Percentiles rank a stretch among this genome's conserved stretches.
Evolutionary conservation across 2,888 invertebrate genomes (phyloP).

Genomic region (Eristalis tenax): DNA sequence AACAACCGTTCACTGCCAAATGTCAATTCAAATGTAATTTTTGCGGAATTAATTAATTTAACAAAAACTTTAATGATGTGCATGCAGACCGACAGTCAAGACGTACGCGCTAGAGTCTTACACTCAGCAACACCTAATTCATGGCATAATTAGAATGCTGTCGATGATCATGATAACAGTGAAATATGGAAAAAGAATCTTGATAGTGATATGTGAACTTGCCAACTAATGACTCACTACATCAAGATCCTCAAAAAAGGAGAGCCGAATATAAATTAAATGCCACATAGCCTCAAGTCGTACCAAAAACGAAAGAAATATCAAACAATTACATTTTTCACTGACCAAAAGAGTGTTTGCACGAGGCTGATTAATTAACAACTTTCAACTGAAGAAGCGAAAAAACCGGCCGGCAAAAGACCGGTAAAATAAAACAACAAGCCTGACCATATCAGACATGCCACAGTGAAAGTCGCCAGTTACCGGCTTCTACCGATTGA

Average conservation of each 20-base stretch:
- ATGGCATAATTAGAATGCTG: conserved; percentile 32
- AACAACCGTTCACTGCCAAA: conserved; percentile 8
- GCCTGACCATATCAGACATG: conserved; percentile 19
- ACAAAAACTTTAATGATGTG: not conserved
- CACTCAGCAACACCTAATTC: conserved; percentile 29
- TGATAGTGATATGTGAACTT: conserved; percentile 30
- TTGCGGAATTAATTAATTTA: not conserved
- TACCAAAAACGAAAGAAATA: not conserved
- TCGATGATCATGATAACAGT: conserved; percentile 46
- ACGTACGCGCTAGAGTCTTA: not conserved
- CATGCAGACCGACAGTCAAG: not conserved
- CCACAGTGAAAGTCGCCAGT: conserved; percentile 61
- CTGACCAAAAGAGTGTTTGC: conserved; percentile 9
- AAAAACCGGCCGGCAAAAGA: conserved; percentile 65
- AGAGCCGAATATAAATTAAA: not conserved
- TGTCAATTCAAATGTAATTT: conserved; percentile 1
- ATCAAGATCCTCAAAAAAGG: conserved; percentile 19
- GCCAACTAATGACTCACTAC: conserved; percentile 26
- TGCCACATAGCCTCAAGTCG: not conserved
- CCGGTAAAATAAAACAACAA: conserved; percentile 46
- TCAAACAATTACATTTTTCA: conserved; percentile 11
- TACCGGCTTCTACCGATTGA: conserved; percentile 39
- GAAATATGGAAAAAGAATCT: conserved; percentile 42
- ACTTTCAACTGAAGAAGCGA: conserved; percentile 26
- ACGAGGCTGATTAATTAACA: conserved; percentile 52